Evolutionary conservation across 2,888 invertebrate genomes (phyloP).

Genomic region (Spicauda simplicius): DNA sequence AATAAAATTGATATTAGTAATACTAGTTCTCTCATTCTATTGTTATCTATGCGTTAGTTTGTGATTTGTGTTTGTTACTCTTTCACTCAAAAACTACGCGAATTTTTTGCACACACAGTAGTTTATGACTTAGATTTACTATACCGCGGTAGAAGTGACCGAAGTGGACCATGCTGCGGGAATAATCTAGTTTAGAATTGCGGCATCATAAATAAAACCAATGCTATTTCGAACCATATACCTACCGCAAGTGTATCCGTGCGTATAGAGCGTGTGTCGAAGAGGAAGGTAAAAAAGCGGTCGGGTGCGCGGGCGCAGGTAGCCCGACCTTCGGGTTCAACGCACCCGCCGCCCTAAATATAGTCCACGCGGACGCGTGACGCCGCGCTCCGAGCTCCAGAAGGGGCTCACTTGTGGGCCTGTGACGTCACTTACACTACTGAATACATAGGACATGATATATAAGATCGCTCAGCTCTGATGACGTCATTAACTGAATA

Average conservation of each 20-base stretch:
- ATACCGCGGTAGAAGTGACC: no score
- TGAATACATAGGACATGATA: no score
- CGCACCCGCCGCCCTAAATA: conserved; percentile 51
- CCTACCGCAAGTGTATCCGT: not conserved
- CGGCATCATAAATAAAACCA: not conserved
- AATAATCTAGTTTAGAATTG: not conserved
- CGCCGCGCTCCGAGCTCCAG: not conserved
- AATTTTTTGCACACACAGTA: no score
- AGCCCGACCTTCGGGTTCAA: conserved; percentile 59
- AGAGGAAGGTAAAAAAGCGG: conserved; percentile 36
- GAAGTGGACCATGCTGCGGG: no score
- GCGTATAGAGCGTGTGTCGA: not conserved
- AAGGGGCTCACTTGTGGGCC: not conserved
- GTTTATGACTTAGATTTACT: no score
- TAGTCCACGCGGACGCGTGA: conserved; percentile 38
- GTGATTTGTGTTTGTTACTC: no score
- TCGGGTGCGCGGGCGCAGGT: conserved; percentile 51
- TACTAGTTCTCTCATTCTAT: no score
- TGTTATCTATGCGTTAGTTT: no score
- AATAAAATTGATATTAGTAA: no score
- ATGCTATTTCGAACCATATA: not conserved
- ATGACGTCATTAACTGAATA: not conserved
- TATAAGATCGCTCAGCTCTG: not conserved
- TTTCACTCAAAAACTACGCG: no score
- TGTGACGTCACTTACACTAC: not conserved